phyloP scores from a whole-genome alignment of 2,113 vertebrate species.

The Dromaius novaehollandiae region DNA sequence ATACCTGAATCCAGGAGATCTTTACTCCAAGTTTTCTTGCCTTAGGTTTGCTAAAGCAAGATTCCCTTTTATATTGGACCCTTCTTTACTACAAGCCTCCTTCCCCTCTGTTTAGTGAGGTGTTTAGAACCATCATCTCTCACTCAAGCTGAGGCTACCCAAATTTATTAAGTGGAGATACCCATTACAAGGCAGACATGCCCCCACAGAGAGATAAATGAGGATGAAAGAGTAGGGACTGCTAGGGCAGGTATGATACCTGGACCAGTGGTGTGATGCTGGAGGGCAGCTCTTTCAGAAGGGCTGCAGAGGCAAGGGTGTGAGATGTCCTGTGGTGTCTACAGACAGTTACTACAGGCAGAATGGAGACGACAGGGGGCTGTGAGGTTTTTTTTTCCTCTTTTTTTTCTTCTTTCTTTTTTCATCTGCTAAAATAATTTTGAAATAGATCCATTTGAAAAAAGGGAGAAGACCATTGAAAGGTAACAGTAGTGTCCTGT shows the following conservation, averaged over 20 bases:
- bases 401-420: background rate
- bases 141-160: background rate
- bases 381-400: background rate
- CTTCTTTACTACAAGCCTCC: background rate
- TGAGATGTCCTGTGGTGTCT: background rate
- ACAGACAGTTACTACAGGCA: background rate
- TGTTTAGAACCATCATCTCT: background rate
- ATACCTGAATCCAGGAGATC: background rate
- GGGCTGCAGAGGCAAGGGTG: background rate
- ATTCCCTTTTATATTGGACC: too few species aligned
- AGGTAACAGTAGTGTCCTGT: background rate
- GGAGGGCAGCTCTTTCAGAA: background rate
- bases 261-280: background rate
- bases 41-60: background rate
- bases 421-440: background rate
- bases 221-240: background rate
- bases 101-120: background rate
- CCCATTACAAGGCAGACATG: background rate
- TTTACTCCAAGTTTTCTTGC: background rate
- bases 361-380: background rate
- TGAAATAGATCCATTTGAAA: background rate
- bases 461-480: background rate
- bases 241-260: background rate
- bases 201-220: background rate
- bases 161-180: background rate